Evolutionary conservation across 2,888 invertebrate species (phyloP), one percentile per base, ranked within the genome.

Genomic region (Caenorhabditis zanzibari): DNA sequence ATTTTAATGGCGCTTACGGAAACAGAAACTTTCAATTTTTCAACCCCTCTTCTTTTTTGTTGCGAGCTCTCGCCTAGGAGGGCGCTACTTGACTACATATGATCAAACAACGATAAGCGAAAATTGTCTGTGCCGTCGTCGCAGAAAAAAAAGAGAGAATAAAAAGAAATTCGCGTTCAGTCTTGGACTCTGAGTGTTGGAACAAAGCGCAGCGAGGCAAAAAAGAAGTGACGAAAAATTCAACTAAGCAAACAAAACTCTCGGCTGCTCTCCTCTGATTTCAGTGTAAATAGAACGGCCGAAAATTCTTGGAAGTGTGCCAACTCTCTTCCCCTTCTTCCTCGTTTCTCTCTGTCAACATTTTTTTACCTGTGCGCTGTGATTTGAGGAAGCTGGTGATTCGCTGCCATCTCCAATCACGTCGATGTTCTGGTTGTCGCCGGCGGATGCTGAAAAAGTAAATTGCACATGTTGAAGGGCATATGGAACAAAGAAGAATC

Each of bases 351-450:
- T 63, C 41, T 63, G 63, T 63, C 26, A 41, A 28, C 49, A 28
- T 54, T 54, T n/a, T n/a, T 66, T 82, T 84, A 90, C 91, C 86
- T 91, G 90, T 47, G 90, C 69, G 32, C 83, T 90, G 76, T 90
- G 89, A 49, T 90, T 87, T 28, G 91, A 91, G 14, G 91, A 91
- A 19, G 90, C 86, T 22, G 91, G 90, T 41, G 90, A 89, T 72
- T 91, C 91, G 80, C 90, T 90, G 61, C 86, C 90, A 56, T 91
- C 91, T 69, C 90, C 90, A 59, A 90, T 85, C 32, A 88, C 85
- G 64, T 90, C 90, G 74, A 90, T 88, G 83, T 86, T 86, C 28
- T 69, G 73, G 38, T 72, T 73, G 22, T 86, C 86, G 58, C 74
- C 80, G 32, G 85, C 77, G 64, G 81, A 83, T 61, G 63, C 85